Conservation (phyloP, 2,888 invertebrate genomes). For the Muschampia plurimacula region DNA sequence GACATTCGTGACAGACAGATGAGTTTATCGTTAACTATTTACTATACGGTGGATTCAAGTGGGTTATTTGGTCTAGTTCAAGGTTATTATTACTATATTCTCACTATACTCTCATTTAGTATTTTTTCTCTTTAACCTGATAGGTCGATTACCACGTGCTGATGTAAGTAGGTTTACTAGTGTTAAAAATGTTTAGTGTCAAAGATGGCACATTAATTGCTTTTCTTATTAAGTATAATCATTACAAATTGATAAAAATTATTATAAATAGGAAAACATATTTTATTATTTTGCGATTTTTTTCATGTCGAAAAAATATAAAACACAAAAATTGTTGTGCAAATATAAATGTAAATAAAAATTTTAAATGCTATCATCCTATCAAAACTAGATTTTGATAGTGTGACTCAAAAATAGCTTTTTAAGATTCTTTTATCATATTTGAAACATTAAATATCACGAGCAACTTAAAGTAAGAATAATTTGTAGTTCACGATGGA, state of each 20-base stretch:
- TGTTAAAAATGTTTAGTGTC: too few relatives aligned
- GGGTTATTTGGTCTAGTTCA: conserved; percentile 57
- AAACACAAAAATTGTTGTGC: too few relatives aligned
- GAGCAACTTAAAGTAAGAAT: not conserved
- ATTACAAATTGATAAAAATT: too few relatives aligned
- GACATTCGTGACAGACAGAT: conserved; percentile 48
- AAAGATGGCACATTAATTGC: too few relatives aligned
- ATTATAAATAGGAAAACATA: too few relatives aligned
- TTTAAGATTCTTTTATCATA: too few relatives aligned
- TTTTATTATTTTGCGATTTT: too few relatives aligned
- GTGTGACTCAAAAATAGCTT: too few relatives aligned
- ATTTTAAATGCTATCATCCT: not conserved
- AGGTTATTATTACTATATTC: conserved; percentile 50
- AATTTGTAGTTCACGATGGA: not conserved
- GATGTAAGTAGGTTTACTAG: not conserved
- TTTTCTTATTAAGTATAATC: too few relatives aligned
- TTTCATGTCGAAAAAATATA: too few relatives aligned
- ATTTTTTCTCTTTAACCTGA: not conserved
- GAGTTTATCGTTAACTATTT: conserved; percentile 51
- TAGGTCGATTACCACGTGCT: conserved; percentile 23
- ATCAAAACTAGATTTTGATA: not conserved
- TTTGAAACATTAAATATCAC: not conserved
- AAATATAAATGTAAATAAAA: too few relatives aligned
- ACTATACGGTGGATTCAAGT: conserved; percentile 42
- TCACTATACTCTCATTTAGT: not conserved